Conservation (phyloP, 2,888 invertebrate genomes). For the Asteroscopus sphinx region DNA sequence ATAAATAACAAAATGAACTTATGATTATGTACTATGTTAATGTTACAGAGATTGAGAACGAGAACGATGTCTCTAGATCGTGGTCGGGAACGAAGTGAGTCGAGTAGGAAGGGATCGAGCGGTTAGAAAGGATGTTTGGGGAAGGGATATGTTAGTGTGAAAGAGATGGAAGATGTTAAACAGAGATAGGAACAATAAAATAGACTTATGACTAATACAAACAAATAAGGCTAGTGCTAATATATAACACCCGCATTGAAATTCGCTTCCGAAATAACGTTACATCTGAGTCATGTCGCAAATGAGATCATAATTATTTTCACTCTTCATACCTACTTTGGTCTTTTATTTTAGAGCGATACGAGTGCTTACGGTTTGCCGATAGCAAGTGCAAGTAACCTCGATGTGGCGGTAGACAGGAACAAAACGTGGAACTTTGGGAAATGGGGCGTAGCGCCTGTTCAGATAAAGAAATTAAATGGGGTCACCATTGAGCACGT, state of each 20-base stretch:
- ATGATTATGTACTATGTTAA: no score
- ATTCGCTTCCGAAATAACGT: background rate
- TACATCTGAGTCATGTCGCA: constrained; percentile 18
- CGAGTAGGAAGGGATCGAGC: no score
- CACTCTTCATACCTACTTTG: constrained; percentile 20
- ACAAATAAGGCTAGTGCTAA: no score
- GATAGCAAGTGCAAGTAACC: constrained; percentile 77
- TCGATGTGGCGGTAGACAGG: constrained; percentile 74
- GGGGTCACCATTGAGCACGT: constrained; percentile 78
- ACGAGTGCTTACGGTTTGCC: constrained; percentile 81
- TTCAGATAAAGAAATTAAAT: constrained; percentile 77
- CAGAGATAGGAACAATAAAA: no score
- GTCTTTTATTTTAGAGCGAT: constrained; percentile 73
- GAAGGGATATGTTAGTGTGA: no score
- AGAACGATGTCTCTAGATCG: no score
- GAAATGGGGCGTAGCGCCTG: constrained; percentile 82
- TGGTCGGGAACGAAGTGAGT: no score
- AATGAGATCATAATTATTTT: constrained; percentile 30
- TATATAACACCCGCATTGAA: constrained; percentile 2
- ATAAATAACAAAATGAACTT: no score
- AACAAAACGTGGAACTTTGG: constrained; percentile 75
- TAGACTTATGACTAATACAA: no score
- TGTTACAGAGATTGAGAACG: no score
- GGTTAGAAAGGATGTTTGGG: no score
- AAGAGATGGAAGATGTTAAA: no score